Conservation (phyloP, 2,888 invertebrate species). For the Latrodectus hesperus region DNA sequence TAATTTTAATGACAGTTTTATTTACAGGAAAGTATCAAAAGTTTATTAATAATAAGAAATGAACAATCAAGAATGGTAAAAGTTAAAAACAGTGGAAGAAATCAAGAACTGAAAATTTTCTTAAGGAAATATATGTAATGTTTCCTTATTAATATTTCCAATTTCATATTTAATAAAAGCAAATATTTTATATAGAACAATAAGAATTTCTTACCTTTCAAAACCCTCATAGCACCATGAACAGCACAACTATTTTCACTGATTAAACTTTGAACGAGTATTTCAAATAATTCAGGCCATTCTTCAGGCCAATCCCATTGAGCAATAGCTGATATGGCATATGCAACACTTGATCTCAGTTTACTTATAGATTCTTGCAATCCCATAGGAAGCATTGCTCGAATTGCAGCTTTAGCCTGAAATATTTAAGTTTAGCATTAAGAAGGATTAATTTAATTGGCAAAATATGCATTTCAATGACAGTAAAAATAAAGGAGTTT, state of each 20-base stretch:
- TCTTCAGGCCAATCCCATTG: slow-evolving; percentile 84
- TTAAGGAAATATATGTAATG: no score
- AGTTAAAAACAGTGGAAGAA: no score
- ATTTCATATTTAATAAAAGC: no score
- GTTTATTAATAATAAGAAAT: no score
- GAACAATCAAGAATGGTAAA: no score
- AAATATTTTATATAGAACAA: background rate
- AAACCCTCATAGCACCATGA: slow-evolving; percentile 83
- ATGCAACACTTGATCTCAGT: slow-evolving; percentile 80
- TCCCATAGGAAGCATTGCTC: slow-evolving; percentile 81
- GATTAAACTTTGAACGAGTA: slow-evolving; percentile 81
- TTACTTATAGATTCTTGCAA: slow-evolving; percentile 82
- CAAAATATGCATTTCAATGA: background rate
- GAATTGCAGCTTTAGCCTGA: slow-evolving; percentile 80
- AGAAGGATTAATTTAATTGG: background rate
- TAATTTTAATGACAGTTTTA: no score
- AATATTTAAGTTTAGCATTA: background rate
- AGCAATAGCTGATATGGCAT: slow-evolving; percentile 83
- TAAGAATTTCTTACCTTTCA: slow-evolving; percentile 76
- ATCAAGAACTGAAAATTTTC: no score
- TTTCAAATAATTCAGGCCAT: slow-evolving; percentile 83
- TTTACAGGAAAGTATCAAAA: no score
- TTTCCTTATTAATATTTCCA: no score
- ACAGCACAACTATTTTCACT: slow-evolving; percentile 78
- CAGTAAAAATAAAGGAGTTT: no score